Percentiles rank a stretch among this genome's conserved stretches.
phyloP scores from a whole-genome alignment of 2,113 vertebrate species.

The Neomonachus schauinslandi region DNA sequence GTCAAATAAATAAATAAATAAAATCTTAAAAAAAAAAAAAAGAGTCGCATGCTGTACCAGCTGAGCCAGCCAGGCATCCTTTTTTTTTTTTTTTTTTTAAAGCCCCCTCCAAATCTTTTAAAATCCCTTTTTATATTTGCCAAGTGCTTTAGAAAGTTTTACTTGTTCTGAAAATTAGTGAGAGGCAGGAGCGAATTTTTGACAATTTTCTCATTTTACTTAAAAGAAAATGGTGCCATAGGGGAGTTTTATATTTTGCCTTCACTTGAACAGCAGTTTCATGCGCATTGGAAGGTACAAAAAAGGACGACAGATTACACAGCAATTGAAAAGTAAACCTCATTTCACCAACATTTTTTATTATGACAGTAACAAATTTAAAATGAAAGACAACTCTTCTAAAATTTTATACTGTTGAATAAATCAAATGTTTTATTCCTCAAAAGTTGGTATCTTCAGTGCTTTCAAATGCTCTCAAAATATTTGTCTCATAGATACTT shows the following conservation, averaged over 20 bases:
- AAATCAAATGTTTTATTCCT: background rate
- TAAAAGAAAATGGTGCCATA: conserved; percentile 56
- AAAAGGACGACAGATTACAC: background rate
- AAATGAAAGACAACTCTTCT: background rate
- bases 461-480: background rate
- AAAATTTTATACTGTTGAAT: conserved; percentile 5
- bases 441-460: background rate
- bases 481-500: background rate
- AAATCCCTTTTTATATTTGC: conserved; percentile 44
- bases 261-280: conserved; percentile 2
- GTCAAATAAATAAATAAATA: too few relatives aligned
- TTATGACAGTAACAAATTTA: conserved; percentile 42
- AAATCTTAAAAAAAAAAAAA: too few relatives aligned
- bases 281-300: background rate
- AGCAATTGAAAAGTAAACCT: conserved; percentile 51
- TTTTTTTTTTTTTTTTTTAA: background rate
- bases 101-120: background rate
- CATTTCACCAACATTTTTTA: conserved; percentile 26
- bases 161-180: conserved; percentile 54
- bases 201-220: conserved; percentile 56
- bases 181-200: background rate
- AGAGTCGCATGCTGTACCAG: background rate
- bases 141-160: conserved; percentile 54
- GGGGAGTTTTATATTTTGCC: background rate
- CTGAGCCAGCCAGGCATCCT: background rate